These are phyloP conservation scores for Tridacna crocea DNA, from an alignment of 2,888 invertebrate species.

Conservation along the genomic window DNA sequence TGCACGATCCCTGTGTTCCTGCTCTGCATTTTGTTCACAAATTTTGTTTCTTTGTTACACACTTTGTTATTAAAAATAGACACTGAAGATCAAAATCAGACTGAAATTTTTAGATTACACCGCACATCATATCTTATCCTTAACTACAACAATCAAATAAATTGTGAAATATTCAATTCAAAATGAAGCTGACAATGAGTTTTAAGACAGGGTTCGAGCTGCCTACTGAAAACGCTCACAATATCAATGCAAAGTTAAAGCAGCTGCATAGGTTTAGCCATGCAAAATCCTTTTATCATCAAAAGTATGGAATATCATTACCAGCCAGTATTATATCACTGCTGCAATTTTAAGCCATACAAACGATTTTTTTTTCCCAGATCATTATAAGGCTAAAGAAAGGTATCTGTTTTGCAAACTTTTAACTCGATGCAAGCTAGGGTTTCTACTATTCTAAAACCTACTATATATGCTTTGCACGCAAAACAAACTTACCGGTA, in stretches of 20 bases:
- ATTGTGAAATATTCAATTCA: neutral
- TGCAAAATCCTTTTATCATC: neutral
- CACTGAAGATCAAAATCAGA: too few species aligned
- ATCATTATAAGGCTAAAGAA: too few species aligned
- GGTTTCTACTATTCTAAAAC: neutral
- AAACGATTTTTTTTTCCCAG: too few species aligned
- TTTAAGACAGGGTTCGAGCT: neutral
- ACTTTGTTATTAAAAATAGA: too few species aligned
- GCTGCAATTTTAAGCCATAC: too few species aligned
- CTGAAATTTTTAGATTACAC: too few species aligned
- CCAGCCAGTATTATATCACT: too few species aligned
- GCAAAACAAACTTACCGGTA: neutral
- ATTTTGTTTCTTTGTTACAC: too few species aligned
- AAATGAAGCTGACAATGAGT: too few species aligned
- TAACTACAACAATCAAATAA: neutral
- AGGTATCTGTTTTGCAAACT: too few species aligned
- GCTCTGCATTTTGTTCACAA: too few species aligned
- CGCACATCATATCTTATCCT: neutral
- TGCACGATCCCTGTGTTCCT: too few species aligned
- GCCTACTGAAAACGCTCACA: neutral
- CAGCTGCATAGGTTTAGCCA: neutral
- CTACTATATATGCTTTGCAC: neutral
- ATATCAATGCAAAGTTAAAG: constrained; percentile 4
- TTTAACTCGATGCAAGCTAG: neutral
- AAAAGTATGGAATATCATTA: neutral